Evolutionary conservation across 2,888 invertebrate genomes (phyloP).

Genomic region (Cistogaster globosa): DNA sequence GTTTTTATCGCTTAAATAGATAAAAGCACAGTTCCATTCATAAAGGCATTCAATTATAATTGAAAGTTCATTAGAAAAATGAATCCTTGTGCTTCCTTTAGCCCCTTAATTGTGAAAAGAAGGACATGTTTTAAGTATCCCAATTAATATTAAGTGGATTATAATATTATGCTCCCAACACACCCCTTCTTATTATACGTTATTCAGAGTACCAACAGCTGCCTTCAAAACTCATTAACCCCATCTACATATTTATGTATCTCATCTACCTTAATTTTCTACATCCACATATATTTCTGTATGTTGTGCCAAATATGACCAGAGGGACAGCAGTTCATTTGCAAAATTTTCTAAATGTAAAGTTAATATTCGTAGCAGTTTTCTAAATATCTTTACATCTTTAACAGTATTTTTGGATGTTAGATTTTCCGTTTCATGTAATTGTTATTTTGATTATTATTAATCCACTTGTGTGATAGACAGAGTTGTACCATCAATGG

Average conservation of each 20-base stretch:
- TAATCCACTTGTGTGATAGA: conserved; percentile 30
- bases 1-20: conserved; percentile 62
- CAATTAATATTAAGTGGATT: conserved; percentile 82
- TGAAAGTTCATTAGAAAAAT: conserved; percentile 33
- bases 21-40: background rate
- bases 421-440: conserved; percentile 40
- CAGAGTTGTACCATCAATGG: conserved; percentile 10
- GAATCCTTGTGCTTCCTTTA: conserved; percentile 14
- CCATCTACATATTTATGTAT: conserved; percentile 63
- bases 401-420: background rate
- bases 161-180: conserved; percentile 79
- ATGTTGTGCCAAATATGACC: background rate
- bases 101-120: conserved; percentile 46
- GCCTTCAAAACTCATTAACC: conserved; percentile 67
- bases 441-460: conserved; percentile 64
- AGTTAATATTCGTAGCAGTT: background rate
- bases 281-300: conserved; percentile 23
- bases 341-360: background rate
- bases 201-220: conserved; percentile 31
- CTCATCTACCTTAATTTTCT: conserved; percentile 48
- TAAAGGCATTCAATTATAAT: conserved; percentile 6
- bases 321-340: conserved; percentile 50
- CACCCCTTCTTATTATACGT: conserved; percentile 26
- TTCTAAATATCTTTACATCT: background rate
- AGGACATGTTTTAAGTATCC: conserved; percentile 77